A percentile compares a stretch with the other conserved stretches of the same genome.
Evolutionary conservation across 1,140 invertebrate genomes (phyloP).

Genomic region (Venustaconcha ellipsiformis): DNA sequence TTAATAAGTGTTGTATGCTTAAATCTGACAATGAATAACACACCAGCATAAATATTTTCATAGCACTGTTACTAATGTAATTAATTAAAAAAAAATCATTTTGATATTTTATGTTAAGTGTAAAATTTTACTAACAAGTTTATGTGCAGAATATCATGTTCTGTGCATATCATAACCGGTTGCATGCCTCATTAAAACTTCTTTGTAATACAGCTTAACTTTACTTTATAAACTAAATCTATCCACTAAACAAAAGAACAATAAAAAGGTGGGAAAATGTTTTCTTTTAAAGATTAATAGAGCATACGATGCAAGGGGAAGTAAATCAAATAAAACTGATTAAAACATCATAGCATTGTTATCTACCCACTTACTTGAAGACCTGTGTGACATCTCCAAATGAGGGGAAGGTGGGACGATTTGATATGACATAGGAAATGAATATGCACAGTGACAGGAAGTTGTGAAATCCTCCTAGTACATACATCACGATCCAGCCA

Average conservation of each 20-base stretch:
- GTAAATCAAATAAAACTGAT: background rate
- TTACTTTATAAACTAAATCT: background rate
- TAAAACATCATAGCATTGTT: too few species aligned
- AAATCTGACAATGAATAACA: too few species aligned
- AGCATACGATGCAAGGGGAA: background rate
- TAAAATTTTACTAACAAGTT: too few species aligned
- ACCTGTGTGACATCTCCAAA: slow-evolving; percentile 15
- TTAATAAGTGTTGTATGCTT: too few species aligned
- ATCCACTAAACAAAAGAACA: background rate
- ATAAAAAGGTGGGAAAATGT: background rate
- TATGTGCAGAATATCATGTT: too few species aligned
- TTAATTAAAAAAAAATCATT: too few species aligned
- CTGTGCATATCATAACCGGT: too few species aligned
- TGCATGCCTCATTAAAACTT: too few species aligned
- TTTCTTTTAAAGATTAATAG: slow-evolving; percentile 2
- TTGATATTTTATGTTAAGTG: too few species aligned
- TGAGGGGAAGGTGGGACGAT: slow-evolving; percentile 52
- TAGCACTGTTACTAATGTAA: too few species aligned
- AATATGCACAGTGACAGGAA: slow-evolving; percentile 54
- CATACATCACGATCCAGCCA: slow-evolving; percentile 32
- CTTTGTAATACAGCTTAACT: background rate
- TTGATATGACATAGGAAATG: slow-evolving; percentile 62
- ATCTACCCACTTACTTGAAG: slow-evolving; percentile 7
- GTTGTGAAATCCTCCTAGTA: slow-evolving; percentile 57
- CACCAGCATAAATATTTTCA: too few species aligned